A percentile compares a stretch with the other conserved stretches of the same genome.
Evolutionary conservation across 2,113 vertebrate species (phyloP).

Genomic region (Macquaria australasica): DNA sequence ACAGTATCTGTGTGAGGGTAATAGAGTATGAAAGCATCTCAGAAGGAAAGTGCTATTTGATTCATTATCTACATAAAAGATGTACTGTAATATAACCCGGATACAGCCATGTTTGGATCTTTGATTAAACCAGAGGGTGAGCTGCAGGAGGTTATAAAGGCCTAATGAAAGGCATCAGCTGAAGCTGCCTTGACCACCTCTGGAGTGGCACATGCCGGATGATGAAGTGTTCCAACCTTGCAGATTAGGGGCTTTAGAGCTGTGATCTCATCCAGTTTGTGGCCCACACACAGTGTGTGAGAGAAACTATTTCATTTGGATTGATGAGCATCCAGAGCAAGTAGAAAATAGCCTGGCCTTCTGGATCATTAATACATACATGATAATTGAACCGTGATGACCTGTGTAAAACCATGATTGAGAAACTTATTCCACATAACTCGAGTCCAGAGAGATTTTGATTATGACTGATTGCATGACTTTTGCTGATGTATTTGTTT

Average conservation of each 20-base stretch:
- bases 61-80: conserved; percentile 4
- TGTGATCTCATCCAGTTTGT: conserved; percentile 41
- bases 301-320: conserved; percentile 35
- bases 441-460: conserved; percentile 9
- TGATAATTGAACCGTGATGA: conserved; percentile 39
- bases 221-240: conserved; percentile 49
- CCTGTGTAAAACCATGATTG: conserved; percentile 6
- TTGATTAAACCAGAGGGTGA: conserved; percentile 12
- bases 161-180: conserved; percentile 56
- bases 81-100: not conserved
- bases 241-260: conserved; percentile 63
- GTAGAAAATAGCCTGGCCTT: not conserved
- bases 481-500: conserved; percentile 40
- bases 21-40: not conserved
- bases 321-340: conserved; percentile 41
- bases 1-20: not conserved
- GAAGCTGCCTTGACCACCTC: conserved; percentile 31
- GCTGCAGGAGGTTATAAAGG: conserved; percentile 24
- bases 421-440: conserved; percentile 18
- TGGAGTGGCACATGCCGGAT: conserved; percentile 49
- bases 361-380: conserved; percentile 30
- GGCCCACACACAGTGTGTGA: conserved; percentile 72
- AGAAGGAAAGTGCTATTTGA: not conserved
- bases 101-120: not conserved
- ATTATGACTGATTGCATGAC: conserved; percentile 35